phyloP scores from a whole-genome alignment of 1,140 invertebrate genomes.

The Thereuonema tuberculata region DNA sequence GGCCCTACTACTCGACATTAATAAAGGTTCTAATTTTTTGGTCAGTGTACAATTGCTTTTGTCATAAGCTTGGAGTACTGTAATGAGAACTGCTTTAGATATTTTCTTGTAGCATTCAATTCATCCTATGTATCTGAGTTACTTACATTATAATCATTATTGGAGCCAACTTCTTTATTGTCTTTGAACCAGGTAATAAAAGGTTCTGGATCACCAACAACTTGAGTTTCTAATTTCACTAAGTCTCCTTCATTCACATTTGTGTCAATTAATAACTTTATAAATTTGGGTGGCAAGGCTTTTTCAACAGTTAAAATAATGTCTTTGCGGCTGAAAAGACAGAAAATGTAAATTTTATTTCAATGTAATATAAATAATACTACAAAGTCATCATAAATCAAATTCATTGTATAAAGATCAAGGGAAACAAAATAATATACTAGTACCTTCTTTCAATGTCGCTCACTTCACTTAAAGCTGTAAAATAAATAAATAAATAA shows the following conservation, averaged over 20 bases:
- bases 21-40: too few species aligned
- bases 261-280: slow-evolving; percentile 24
- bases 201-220: slow-evolving; percentile 54
- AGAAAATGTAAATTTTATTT: background rate
- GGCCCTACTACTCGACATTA: too few species aligned
- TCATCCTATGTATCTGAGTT: too few species aligned
- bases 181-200: slow-evolving; percentile 58
- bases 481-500: too few species aligned
- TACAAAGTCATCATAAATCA: background rate
- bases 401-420: background rate
- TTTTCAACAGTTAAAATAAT: slow-evolving; percentile 14
- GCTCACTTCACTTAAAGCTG: too few species aligned
- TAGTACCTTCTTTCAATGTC: too few species aligned
- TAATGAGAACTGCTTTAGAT: too few species aligned
- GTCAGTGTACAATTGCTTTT: too few species aligned
- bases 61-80: too few species aligned
- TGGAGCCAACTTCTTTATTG: slow-evolving; percentile 47
- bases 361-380: background rate
- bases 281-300: slow-evolving; percentile 21
- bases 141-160: too few species aligned
- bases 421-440: too few species aligned
- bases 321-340: slow-evolving; percentile 14
- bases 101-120: too few species aligned
- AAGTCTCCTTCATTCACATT: slow-evolving; percentile 30
- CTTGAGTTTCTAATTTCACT: slow-evolving; percentile 35